A percentile compares a stretch with the other conserved stretches of the same genome.
phyloP scores from a whole-genome alignment of 2,797 vertebrate genomes.

The Myripristis murdjan region DNA sequence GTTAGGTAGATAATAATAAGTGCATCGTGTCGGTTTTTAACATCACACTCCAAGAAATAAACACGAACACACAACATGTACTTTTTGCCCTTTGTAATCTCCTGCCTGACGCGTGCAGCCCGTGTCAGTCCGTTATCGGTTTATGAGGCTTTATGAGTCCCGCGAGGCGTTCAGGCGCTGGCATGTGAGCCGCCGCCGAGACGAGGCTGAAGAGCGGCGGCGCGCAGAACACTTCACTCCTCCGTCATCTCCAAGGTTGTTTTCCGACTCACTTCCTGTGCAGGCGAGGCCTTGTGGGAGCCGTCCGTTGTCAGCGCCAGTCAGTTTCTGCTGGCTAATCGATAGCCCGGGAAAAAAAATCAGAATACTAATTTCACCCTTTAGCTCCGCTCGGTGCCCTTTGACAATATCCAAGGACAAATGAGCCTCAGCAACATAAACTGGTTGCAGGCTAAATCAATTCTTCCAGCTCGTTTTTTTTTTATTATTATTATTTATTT shows the following conservation, averaged over 20 bases:
- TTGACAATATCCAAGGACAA: constrained; percentile 67
- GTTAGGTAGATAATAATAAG: no score
- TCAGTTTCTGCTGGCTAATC: constrained; percentile 63
- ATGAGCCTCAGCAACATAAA: constrained; percentile 23
- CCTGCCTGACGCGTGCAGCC: no score
- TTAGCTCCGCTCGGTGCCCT: constrained; percentile 52
- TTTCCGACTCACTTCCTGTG: constrained; percentile 44
- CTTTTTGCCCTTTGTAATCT: no score
- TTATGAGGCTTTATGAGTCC: not conserved
- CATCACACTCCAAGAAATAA: no score
- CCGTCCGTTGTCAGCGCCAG: constrained; percentile 52
- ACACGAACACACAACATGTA: no score
- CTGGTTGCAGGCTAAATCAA: constrained; percentile 61
- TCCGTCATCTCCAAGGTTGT: constrained; percentile 55
- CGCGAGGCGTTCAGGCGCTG: constrained; percentile 1
- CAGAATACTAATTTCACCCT: constrained; percentile 55
- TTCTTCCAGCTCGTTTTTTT: constrained; percentile 32
- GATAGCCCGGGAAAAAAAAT: constrained; percentile 56
- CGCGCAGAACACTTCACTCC: constrained; percentile 25
- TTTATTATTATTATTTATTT: no score
- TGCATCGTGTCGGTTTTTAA: no score
- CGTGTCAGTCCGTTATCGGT: not conserved
- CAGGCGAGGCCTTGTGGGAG: constrained; percentile 55
- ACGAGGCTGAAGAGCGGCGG: constrained; percentile 55
- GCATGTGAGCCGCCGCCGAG: constrained; percentile 37